These are phyloP conservation scores for Desmophyllum pertusum DNA, from an alignment of 92 coral and sea anemone genomes.

Conservation along the genomic window DNA sequence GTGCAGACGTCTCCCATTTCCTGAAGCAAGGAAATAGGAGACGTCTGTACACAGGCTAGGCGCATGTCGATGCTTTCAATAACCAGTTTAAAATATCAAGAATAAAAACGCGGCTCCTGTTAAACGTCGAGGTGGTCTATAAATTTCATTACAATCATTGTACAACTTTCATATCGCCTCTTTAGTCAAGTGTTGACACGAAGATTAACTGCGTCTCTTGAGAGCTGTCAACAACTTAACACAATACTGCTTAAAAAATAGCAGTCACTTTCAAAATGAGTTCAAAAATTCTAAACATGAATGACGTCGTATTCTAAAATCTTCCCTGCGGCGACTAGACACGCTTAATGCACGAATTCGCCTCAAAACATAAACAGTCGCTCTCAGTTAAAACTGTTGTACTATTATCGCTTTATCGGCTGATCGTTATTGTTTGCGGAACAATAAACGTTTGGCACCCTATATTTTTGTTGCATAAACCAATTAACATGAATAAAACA, in stretches of 20 bases:
- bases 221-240: too few species aligned
- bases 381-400: neutral
- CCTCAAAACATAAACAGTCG: conserved; percentile 16
- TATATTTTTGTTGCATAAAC: conserved; percentile 5
- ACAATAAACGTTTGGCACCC: conserved; percentile 18
- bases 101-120: neutral
- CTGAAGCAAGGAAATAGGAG: too few species aligned
- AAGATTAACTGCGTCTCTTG: neutral
- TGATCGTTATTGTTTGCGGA: conserved; percentile 5
- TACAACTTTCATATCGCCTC: neutral
- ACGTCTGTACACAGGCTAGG: too few species aligned
- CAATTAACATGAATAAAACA: conserved; percentile 1
- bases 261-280: neutral
- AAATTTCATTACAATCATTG: neutral
- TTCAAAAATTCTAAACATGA: neutral
- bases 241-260: too few species aligned
- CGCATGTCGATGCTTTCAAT: neutral
- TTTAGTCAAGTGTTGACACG: neutral
- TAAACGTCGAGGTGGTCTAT: neutral
- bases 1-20: neutral
- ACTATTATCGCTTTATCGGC: neutral
- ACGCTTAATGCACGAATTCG: neutral
- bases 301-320: neutral
- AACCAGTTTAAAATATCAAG: neutral
- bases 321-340: neutral